Conservation (phyloP, 2,888 invertebrate genomes). For the Cheilosia urbana region DNA sequence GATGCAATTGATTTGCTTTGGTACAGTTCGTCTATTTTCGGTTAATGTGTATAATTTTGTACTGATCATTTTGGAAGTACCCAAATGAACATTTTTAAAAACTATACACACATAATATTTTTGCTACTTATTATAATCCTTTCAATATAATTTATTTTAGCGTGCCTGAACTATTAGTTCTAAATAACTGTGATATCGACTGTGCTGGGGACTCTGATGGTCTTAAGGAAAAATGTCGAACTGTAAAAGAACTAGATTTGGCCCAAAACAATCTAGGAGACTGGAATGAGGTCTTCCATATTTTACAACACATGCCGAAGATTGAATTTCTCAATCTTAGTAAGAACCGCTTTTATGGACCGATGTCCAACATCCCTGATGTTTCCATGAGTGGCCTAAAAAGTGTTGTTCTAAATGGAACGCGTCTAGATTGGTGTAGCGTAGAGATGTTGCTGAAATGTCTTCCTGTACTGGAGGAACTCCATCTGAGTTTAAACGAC, state of each 20-base stretch:
- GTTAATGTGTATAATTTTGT: too few relatives aligned
- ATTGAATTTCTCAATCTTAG: slow-evolving; percentile 96
- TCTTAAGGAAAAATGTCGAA: slow-evolving; percentile 92
- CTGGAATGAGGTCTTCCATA: slow-evolving; percentile 95
- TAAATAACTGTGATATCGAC: slow-evolving; percentile 96
- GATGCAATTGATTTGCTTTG: too few relatives aligned
- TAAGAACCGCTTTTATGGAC: slow-evolving; percentile 92
- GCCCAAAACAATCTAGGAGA: slow-evolving; percentile 95
- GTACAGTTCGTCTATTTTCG: too few relatives aligned
- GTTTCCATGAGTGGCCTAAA: slow-evolving; percentile 86
- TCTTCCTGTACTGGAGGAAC: slow-evolving; percentile 92
- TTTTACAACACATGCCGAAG: slow-evolving; percentile 93
- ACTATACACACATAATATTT: too few relatives aligned
- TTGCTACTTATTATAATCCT: too few relatives aligned
- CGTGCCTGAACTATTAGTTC: slow-evolving; percentile 92
- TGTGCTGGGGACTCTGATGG: slow-evolving; percentile 93
- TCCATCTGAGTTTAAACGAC: slow-evolving; percentile 96
- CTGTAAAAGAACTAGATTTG: slow-evolving; percentile 96
- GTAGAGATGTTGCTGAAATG: slow-evolving; percentile 90
- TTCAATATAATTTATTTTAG: slow-evolving; percentile 79
- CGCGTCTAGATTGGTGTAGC: slow-evolving; percentile 93
- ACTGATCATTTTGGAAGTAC: too few relatives aligned
- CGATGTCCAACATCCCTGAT: slow-evolving; percentile 85
- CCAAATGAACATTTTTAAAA: too few relatives aligned
- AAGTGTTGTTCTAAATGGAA: slow-evolving; percentile 94